Evolutionary conservation across 2,113 vertebrate genomes (phyloP).

Genomic region (Spizaetus ornatus): DNA sequence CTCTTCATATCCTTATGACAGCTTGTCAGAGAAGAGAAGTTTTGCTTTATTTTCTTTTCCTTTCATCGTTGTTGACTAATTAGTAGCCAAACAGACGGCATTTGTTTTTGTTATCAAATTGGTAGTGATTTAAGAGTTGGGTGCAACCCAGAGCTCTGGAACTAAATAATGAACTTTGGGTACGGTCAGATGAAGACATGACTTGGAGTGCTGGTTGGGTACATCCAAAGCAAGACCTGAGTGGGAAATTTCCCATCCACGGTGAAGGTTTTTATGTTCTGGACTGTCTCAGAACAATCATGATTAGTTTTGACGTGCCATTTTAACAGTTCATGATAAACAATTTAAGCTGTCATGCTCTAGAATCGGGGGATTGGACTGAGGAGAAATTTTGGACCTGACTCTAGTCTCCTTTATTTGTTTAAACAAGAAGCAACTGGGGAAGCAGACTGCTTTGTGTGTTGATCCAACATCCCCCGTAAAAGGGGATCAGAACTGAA

Average conservation of each 20-base stretch:
- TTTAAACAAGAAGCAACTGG: not conserved
- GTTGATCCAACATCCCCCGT: not conserved
- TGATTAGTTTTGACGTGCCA: not conserved
- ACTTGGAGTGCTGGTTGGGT: not conserved
- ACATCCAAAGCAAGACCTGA: not conserved
- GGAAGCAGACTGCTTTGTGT: not conserved
- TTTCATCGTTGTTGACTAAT: conserved; percentile 37
- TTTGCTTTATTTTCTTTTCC: conserved; percentile 31
- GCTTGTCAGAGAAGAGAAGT: conserved; percentile 38
- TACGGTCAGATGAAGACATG: not conserved
- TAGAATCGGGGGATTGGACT: not conserved
- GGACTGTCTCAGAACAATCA: not conserved
- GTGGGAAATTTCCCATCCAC: not conserved
- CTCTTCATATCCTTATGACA: conserved; percentile 17
- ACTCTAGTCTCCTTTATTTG: not conserved
- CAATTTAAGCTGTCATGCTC: not conserved
- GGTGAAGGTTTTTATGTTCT: not conserved
- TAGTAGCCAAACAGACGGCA: conserved; percentile 45
- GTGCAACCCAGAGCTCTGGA: not conserved
- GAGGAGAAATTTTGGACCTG: not conserved
- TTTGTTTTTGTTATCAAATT: conserved; percentile 23
- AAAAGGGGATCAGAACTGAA: not conserved
- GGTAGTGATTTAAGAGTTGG: not conserved
- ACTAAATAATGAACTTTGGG: not conserved
- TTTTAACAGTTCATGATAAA: not conserved